Base-by-base conservation (phyloP, 2,113 vertebrate species). In the Lagopus leucura region DNA sequence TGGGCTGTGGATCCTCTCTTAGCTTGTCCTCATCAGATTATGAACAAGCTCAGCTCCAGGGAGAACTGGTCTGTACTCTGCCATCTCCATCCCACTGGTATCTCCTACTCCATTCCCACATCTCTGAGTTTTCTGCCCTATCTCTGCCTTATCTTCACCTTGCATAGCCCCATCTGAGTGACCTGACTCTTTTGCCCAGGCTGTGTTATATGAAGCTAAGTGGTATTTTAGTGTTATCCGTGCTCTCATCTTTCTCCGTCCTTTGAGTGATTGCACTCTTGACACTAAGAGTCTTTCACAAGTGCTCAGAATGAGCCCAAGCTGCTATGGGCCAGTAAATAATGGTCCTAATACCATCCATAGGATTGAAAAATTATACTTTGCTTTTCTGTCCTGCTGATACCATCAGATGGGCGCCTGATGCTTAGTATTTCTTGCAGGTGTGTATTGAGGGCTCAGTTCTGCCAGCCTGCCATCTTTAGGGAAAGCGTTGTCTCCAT, bases 271-370 rank as follows among this genome's bases (percentile, higher is more conserved):
- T 80, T 65, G 73, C 20, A 11, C 69, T 52, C 87, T 43, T n/a
- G 36, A 82, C 55, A 42, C 48, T 8, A 13, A 8, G n/a, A 92
- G 38, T 43, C 45, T 50, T 84, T 4, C 12, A 15, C 18, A 52
- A 89, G 81, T n/a, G 60, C 63, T 84, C 74, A 47, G 52, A 63
- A 54, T 21, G 22, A 83, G 38, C 70, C 50, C 61, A 13, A 57
- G 57, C 65, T 60, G 25, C 81, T 52, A 7, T 50, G 74, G 61
- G 42, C 78, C 79, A 48, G 78, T 89, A 92, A 95, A 94, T 91
- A 82, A 77, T 18, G 20, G 73, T 43, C 34, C 43, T 63, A 55
- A 76, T 25, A 50, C 55, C 70, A 65, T 32, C 73, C 19, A 14
- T 84, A 55, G 17, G 58, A 30, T 14, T 86, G 81, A 77, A 89